phyloP scores from a whole-genome alignment of 2,113 vertebrate genomes.

The Canis aureus region DNA sequence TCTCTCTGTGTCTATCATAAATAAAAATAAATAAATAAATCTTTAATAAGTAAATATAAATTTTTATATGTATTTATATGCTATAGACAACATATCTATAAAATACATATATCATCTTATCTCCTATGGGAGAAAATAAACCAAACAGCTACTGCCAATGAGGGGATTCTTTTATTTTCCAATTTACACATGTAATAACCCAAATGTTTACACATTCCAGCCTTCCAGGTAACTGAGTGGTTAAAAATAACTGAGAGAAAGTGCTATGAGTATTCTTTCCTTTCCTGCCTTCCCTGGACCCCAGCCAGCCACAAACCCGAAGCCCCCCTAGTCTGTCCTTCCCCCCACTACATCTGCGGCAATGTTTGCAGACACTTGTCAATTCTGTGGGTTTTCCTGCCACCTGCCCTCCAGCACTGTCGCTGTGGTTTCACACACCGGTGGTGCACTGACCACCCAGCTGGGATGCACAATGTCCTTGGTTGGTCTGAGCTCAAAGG shows the following conservation, averaged over 20 bases:
- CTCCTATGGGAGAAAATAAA: background rate
- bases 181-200: background rate
- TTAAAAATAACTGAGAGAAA: background rate
- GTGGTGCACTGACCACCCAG: too few species aligned
- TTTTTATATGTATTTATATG: background rate
- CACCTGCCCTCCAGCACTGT: background rate
- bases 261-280: too few species aligned
- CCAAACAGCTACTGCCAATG: background rate
- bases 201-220: background rate
- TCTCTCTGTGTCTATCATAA: too few species aligned
- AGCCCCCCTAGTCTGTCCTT: background rate
- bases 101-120: background rate
- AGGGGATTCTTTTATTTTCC: background rate
- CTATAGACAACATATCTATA: background rate
- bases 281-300: background rate
- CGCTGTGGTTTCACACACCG: background rate
- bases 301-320: background rate
- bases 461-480: background rate
- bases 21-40: too few species aligned
- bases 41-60: background rate
- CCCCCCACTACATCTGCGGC: accelerated
- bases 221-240: background rate
- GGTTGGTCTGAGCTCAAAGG: background rate
- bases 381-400: background rate
- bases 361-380: background rate